Evolutionary conservation across 2,797 vertebrate genomes (phyloP).

Genomic region (Platalea minor): DNA sequence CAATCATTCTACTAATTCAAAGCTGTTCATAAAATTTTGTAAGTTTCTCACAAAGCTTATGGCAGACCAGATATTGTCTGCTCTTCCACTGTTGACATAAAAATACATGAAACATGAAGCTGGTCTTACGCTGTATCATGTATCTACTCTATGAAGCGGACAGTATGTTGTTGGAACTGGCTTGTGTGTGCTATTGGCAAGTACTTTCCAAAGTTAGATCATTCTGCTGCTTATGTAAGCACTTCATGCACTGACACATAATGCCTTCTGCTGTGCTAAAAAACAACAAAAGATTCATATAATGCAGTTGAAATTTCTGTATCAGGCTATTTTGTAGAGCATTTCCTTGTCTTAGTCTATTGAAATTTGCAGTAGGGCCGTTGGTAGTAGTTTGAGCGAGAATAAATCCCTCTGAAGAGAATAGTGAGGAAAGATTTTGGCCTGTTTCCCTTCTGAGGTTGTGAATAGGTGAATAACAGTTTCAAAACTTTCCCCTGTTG

Average conservation of each 20-base stretch:
- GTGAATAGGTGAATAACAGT: background rate
- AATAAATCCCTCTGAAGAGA: background rate
- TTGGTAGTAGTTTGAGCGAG: background rate
- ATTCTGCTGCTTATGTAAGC: background rate
- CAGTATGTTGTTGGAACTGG: background rate
- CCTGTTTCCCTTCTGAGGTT: background rate
- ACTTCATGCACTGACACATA: background rate
- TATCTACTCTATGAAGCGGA: background rate
- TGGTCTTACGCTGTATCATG: background rate
- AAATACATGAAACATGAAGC: background rate
- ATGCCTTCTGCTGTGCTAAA: background rate
- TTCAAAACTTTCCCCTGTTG: background rate
- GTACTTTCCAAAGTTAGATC: background rate
- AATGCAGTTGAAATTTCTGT: background rate
- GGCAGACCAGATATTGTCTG: background rate
- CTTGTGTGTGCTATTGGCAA: background rate
- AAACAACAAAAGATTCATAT: background rate
- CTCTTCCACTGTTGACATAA: background rate
- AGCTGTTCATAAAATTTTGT: background rate
- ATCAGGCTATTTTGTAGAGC: background rate
- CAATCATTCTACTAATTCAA: background rate
- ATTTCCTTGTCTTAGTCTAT: background rate
- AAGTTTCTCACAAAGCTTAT: background rate
- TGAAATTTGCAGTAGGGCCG: background rate
- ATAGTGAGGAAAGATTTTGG: background rate